Evolutionary conservation across 2,797 vertebrate genomes (phyloP).

Genomic region (Cryptoprocta ferox): DNA sequence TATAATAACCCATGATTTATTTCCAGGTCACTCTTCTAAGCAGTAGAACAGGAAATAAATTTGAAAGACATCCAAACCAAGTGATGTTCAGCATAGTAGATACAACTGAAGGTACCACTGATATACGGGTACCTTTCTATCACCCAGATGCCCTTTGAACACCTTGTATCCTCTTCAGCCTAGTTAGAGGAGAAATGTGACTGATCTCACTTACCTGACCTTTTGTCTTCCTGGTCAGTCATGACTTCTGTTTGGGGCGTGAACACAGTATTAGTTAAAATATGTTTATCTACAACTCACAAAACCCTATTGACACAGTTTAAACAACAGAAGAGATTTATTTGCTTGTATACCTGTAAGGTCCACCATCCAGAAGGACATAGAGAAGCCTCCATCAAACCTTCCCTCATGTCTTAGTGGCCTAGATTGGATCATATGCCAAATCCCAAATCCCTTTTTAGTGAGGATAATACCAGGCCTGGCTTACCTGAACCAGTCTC

Average conservation of each 20-base stretch:
- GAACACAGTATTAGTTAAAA: neutral
- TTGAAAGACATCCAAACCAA: slow-evolving; percentile 25
- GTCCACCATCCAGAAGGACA: neutral
- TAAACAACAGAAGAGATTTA: neutral
- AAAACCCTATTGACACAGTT: neutral
- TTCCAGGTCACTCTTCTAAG: slow-evolving; percentile 38
- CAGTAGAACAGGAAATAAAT: slow-evolving; percentile 46
- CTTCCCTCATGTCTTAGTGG: neutral
- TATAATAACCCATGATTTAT: slow-evolving; percentile 18
- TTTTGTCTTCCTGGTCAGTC: neutral
- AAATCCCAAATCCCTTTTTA: neutral
- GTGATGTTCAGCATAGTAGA: neutral
- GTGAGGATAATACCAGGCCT: neutral
- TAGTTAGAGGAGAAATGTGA: neutral
- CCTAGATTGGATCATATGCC: neutral
- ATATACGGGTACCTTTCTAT: neutral
- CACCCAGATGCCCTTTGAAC: neutral
- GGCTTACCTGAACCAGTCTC: neutral
- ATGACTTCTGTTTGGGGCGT: neutral
- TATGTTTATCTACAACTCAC: slow-evolving; percentile 13
- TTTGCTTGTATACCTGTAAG: neutral
- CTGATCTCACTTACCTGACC: neutral
- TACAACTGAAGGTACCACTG: neutral
- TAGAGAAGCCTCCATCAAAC: neutral
- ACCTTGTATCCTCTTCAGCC: neutral